Conservation (phyloP, 2,888 invertebrate genomes). For the Glyphotaelius pellucidus region DNA sequence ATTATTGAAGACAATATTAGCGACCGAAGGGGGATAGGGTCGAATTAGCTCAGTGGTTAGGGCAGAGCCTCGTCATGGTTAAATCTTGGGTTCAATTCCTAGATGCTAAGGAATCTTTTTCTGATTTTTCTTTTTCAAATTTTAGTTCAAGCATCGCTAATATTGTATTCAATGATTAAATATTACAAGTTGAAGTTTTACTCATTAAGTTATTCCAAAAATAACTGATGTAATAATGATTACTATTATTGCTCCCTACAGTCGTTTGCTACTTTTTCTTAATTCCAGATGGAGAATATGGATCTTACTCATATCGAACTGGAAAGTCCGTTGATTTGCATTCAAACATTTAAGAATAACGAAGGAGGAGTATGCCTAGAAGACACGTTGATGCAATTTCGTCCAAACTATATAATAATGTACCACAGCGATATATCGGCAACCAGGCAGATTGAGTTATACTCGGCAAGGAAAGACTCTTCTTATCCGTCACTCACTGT, state of each 20-base stretch:
- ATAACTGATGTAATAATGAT: background rate
- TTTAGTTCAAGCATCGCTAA: too few relatives aligned
- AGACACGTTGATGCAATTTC: slow-evolving; percentile 80
- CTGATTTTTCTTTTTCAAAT: too few relatives aligned
- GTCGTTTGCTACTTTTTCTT: background rate
- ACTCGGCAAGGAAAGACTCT: slow-evolving; percentile 79
- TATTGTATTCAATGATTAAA: too few relatives aligned
- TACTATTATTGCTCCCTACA: background rate
- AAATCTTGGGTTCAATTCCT: too few relatives aligned
- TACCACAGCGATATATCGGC: slow-evolving; percentile 93
- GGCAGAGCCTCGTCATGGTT: too few relatives aligned
- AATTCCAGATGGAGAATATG: slow-evolving; percentile 80
- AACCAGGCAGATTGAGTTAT: slow-evolving; percentile 93
- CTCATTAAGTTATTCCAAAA: too few relatives aligned
- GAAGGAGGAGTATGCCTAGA: slow-evolving; percentile 85
- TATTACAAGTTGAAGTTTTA: too few relatives aligned
- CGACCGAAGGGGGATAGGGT: too few relatives aligned
- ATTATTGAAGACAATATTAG: background rate
- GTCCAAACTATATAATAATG: slow-evolving; percentile 91
- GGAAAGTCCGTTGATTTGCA: slow-evolving; percentile 83
- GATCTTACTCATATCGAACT: slow-evolving; percentile 81
- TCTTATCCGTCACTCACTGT: slow-evolving; percentile 81
- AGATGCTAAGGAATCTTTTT: too few relatives aligned
- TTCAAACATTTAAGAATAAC: slow-evolving; percentile 87
- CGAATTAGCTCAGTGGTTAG: too few relatives aligned